Percentiles rank a stretch among this genome's conserved stretches.
Evolutionary conservation across 2,797 vertebrate species (phyloP).

Genomic region (Xenentodon cancila): DNA sequence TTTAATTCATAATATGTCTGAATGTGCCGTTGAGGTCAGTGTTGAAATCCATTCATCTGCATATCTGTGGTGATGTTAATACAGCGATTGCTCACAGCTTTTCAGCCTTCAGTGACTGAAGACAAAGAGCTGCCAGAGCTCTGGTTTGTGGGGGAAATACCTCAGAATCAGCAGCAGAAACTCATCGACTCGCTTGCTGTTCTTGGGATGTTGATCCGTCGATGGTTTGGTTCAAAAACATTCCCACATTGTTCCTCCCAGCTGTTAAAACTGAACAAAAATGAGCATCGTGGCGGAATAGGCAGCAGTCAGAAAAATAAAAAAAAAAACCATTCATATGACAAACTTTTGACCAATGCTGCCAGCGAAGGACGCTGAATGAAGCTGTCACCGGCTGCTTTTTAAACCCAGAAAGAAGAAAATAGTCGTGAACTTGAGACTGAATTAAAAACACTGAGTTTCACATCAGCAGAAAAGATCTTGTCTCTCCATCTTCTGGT

Average conservation of each 20-base stretch:
- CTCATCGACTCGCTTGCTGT: background rate
- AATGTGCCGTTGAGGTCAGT: too few species aligned
- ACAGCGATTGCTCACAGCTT: too few species aligned
- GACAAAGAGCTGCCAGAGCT: background rate
- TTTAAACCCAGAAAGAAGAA: constrained; percentile 15
- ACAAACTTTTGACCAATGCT: constrained; percentile 21
- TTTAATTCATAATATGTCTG: too few species aligned
- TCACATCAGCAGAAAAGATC: too few species aligned
- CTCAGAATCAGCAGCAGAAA: background rate
- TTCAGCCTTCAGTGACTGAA: background rate
- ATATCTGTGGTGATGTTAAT: too few species aligned
- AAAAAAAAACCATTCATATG: constrained; percentile 6
- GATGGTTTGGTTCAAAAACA: constrained; percentile 12
- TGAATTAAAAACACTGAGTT: constrained; percentile 4
- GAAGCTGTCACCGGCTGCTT: constrained; percentile 38
- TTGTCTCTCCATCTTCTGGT: too few species aligned
- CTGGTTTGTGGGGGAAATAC: background rate
- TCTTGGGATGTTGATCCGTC: constrained; percentile 1
- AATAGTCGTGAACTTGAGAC: constrained; percentile 18
- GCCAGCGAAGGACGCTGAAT: constrained; percentile 17
- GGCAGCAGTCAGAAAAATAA: constrained; percentile 13
- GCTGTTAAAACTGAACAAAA: constrained; percentile 38
- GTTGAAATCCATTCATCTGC: too few species aligned
- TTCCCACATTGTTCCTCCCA: constrained; percentile 22
- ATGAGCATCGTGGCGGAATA: constrained; percentile 11